Evolutionary conservation across 2,888 invertebrate genomes (phyloP), one percentile per base, ranked within the genome.

Genomic region (Poecilus cupreus): DNA sequence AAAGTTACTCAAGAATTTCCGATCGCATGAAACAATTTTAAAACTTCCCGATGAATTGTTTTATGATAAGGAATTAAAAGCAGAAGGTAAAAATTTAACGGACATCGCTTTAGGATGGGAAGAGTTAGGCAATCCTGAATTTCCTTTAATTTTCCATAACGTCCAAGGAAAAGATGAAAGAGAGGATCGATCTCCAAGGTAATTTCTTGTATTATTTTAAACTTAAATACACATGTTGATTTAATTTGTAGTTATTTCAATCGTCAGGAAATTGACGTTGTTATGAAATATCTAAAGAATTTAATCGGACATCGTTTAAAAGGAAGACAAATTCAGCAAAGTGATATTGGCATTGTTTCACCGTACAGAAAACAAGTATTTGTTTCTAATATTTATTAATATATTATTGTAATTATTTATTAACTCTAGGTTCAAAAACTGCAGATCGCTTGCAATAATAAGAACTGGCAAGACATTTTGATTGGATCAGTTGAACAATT

Each of bases 401-500:
- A 3, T 68, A 18, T 32, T 16, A 75, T 60, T 5, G 1, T 32
- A 5, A 32, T 32, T 32, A 8, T 32, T 13, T 24, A 49, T 79
- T 1, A 70, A 68, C 70, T 83, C 82, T 76, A 86, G 86, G 86
- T 85, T 88, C 84, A 90, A 89, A 86, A 90, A 91, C 82, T 90
- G 88, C 83, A 85, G 84, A 3, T 88, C 86, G 86, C 88, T 91
- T 76, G 84, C 83, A 0, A 83, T 84, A 1, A 83, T 86, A 84
- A 85, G 87, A 0, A 82, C 0, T 86, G 89, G 89, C 86, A 88
- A 57, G 85, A 90, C 3, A 89, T 95, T 10, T 91, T 92, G 82
- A 92, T 94, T 72, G 96, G 96, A 0, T 94, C 96, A 0, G 96
- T 96, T 10, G 97, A 97, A 87, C 93, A 94, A 79, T 96, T 96